Evolutionary conservation across 2,888 invertebrate species (phyloP).

Genomic region (Notodonta ziczac): DNA sequence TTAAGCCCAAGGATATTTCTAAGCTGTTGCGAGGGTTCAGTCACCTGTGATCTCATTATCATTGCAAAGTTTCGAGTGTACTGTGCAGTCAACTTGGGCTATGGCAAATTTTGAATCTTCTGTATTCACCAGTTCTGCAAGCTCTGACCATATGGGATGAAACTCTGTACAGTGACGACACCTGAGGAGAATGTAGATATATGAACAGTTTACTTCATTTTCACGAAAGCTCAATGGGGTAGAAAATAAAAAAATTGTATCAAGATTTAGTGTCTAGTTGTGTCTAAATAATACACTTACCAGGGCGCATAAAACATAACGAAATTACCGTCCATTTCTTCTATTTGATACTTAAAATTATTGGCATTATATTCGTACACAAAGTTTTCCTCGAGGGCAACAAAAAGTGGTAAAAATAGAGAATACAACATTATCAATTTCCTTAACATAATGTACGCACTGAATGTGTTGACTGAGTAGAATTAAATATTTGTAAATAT

Average conservation of each 20-base stretch:
- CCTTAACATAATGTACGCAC: conserved; percentile 43
- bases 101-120: conserved; percentile 87
- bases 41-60: conserved; percentile 90
- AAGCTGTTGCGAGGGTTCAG: not conserved
- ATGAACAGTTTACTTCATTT: not conserved
- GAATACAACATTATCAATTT: conserved; percentile 46
- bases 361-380: conserved; percentile 84
- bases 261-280: not conserved
- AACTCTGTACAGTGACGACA: conserved; percentile 93
- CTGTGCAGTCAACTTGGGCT: conserved; percentile 92
- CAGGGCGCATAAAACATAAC: conserved; percentile 93
- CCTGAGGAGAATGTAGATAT: conserved; percentile 81
- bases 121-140: conserved; percentile 88
- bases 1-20: too few relatives aligned
- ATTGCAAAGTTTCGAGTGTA: conserved; percentile 87
- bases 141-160: conserved; percentile 90
- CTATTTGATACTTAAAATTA: conserved; percentile 86
- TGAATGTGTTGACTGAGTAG: not conserved
- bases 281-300: conserved; percentile 75
- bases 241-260: not conserved
- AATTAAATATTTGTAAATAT: not conserved
- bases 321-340: conserved; percentile 88
- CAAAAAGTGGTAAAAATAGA: conserved; percentile 83
- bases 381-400: conserved; percentile 87
- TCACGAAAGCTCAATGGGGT: too few relatives aligned